Percentiles rank a stretch among this genome's conserved stretches.
phyloP scores from a whole-genome alignment of 53 echinoderm and acorn worm species.

The Echinarachnius parma region DNA sequence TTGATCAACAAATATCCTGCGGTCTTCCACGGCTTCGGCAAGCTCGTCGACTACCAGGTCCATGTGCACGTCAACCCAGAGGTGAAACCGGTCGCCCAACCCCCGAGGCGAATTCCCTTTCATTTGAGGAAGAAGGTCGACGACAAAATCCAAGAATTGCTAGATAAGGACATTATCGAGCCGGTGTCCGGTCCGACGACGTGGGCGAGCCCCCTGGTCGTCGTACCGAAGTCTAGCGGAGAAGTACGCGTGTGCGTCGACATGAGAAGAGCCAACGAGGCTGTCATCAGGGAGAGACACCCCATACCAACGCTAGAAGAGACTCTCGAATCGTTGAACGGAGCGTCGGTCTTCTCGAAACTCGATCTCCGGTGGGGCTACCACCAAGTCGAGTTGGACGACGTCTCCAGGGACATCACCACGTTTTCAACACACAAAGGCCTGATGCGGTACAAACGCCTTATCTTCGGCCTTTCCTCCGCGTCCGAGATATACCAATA shows the following conservation, averaged over 20 bases:
- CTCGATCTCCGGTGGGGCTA: slow-evolving; percentile 56
- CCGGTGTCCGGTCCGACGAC: slow-evolving; percentile 23
- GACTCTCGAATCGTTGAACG: slow-evolving; percentile 9
- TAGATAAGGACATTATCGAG: slow-evolving; percentile 25
- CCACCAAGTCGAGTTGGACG: slow-evolving; percentile 52
- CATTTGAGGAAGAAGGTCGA: slow-evolving; percentile 33
- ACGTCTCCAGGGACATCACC: slow-evolving; percentile 29
- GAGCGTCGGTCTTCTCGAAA: slow-evolving; percentile 10
- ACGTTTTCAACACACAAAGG: slow-evolving; percentile 44
- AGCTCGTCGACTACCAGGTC: slow-evolving; percentile 15
- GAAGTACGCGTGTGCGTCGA: slow-evolving; percentile 39
- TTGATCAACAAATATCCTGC: background rate
- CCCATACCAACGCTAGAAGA: slow-evolving; percentile 39
- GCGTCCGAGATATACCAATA: slow-evolving; percentile 54
- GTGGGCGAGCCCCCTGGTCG: slow-evolving; percentile 42
- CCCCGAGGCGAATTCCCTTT: slow-evolving; percentile 42
- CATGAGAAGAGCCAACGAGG: slow-evolving; percentile 38
- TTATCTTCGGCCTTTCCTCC: slow-evolving; percentile 45
- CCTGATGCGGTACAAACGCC: slow-evolving; percentile 33
- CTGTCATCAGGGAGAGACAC: slow-evolving; percentile 41
- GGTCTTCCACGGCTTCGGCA: slow-evolving; percentile 20
- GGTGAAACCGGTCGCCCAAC: slow-evolving; percentile 46
- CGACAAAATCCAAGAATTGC: slow-evolving; percentile 34
- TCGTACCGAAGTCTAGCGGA: slow-evolving; percentile 28
- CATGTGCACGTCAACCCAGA: slow-evolving; percentile 9